Conservation (phyloP, 2,797 vertebrate species). For the Meriones psammophilus region DNA sequence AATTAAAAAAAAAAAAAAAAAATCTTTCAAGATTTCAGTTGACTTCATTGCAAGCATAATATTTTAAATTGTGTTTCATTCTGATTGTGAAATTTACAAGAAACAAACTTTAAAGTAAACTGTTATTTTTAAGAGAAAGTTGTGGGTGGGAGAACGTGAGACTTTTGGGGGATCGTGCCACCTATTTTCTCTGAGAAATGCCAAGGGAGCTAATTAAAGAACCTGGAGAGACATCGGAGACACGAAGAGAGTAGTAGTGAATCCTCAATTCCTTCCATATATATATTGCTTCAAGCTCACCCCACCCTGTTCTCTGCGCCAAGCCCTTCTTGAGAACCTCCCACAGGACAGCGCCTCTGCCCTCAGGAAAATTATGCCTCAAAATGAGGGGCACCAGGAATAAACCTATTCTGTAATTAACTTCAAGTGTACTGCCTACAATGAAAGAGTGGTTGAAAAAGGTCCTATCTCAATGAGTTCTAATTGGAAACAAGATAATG, state of each 20-base stretch:
- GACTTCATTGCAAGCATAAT: not conserved
- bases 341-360: not conserved
- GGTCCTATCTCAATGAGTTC: constrained; percentile 40
- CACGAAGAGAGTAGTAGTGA: not conserved
- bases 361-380: not conserved
- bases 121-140: constrained; percentile 69
- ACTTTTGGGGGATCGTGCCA: constrained; percentile 61
- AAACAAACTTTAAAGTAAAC: constrained; percentile 69
- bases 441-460: constrained; percentile 60
- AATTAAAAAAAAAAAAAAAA: not conserved
- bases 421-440: constrained; percentile 66
- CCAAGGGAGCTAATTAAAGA: constrained; percentile 78
- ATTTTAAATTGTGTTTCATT: not conserved
- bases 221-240: not conserved
- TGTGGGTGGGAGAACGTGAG: constrained; percentile 77
- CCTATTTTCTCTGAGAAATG: constrained; percentile 70
- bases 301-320: not conserved
- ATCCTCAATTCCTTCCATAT: not conserved
- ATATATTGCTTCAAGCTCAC: not conserved
- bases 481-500: constrained; percentile 72
- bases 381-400: not conserved
- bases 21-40: not conserved
- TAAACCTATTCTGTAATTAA: not conserved
- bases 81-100: constrained; percentile 11
- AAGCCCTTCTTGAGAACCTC: not conserved